Evolutionary conservation across 1,140 invertebrate genomes (phyloP), one percentile per base, ranked within the genome.

Genomic region (Centruroides vittatus): DNA sequence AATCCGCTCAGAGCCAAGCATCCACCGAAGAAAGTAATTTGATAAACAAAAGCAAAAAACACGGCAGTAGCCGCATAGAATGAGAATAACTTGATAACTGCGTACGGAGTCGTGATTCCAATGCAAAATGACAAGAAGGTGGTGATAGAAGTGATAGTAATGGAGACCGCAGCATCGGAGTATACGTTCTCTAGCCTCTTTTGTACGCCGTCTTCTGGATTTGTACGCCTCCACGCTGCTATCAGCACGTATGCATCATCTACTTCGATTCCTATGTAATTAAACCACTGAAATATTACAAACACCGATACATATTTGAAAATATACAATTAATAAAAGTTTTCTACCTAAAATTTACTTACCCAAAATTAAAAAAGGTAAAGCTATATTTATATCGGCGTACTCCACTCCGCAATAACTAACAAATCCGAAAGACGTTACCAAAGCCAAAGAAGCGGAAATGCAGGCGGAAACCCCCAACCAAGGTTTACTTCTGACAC

Each of bases 171-270:
- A n/a, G 93, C 93, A 73, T 94, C 89, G 54, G 88, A 89, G 69
- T 96, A 80, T 73, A 88, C 89, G 54, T 83, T 77, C 0, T 85
- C 89, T 83, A 97, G 87, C 46, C 92, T 76, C 69, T 90, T 84
- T 0, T 86, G 84, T 1, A 97, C 86, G 9, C 83, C 77, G 63
- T 86, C 80, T 67, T 86, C 83, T 11, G 85, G 81, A 1, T 85
- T 83, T 0, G 90, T 91, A 36, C 89, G 77, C 59, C 91, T 78
- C 89, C 91, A 95, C 0, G 91, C 89, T 0, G 92, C 92, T 64
- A 97, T 75, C 85, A 98, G 91, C 5, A 96, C 91, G 74, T 96
- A 96, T 41, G 93, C 96, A 73, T 96, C 93, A 72, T 97, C 93
- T 56, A 95, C 41, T 41, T 41, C 41, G 41, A 41, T 41, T 41